Base-by-base conservation (phyloP, 1,140 invertebrate genomes). In the Drosophila pallidifrons region DNA sequence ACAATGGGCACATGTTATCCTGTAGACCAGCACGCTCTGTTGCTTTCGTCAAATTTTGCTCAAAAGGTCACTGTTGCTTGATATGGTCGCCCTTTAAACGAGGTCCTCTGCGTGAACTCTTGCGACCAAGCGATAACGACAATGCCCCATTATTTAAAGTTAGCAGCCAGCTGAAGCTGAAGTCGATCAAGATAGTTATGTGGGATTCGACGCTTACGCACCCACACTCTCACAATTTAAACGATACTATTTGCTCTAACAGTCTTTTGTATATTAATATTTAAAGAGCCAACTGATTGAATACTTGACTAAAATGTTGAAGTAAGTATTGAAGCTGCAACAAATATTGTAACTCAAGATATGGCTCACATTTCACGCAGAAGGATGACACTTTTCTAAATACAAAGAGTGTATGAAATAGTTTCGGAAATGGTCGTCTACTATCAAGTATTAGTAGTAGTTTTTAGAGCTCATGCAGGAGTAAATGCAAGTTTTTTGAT, bases 91-190 rank as follows among this genome's bases (percentile, higher is more conserved):
- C 16, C 25, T 15, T 16, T 61, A 30, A 13, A 28, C 11, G 46
- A 58, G 54, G 57, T 16, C n/a, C 49, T n/a, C 52, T n/a, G 67
- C 68, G 82, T 87, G 83, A 88, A 87, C 83, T 88, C 83, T 87
- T 88, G 83, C 80, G 77, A 30, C 51, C 57, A 67, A 66, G 64
- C 73, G 83, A 87, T 87, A 87, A 89, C 80, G 13, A 76, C 41
- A 59, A 5, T 45, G 28, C 16, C n/a, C 47, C 28, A 54, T 67
- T 59, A 46, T 54, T 59, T 11, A 72, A 20, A 32, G 8, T 15
- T 45, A 47, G 45, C 32, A 58, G 30, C 3, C 32, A 58, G 30
- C 3, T 1, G 3, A 51, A 13, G 5, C 1, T 20, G 7, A 35
- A 35, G n/a, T 13, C 51, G 51, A 54, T 54, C 20, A 49, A 25